Percentiles rank a stretch among this genome's conserved stretches.
phyloP scores from a whole-genome alignment of 2,888 invertebrate genomes.

The Drosophila quinaria region DNA sequence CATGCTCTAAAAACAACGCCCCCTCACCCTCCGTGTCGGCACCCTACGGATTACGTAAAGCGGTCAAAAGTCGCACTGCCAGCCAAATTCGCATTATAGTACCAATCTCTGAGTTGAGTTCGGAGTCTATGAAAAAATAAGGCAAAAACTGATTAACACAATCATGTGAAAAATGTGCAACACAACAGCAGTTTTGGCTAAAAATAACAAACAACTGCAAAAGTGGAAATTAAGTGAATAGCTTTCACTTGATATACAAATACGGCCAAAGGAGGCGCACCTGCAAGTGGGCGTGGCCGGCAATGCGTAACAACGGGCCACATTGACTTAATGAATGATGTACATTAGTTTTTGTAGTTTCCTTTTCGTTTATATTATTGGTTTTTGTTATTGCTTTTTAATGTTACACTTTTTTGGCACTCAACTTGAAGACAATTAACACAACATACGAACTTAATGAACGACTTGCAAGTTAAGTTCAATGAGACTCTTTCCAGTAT shows the following conservation, averaged over 20 bases:
- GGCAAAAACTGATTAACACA: slow-evolving; percentile 72
- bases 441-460: slow-evolving; percentile 3
- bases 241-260: slow-evolving; percentile 75
- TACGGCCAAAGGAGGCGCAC: slow-evolving; percentile 42
- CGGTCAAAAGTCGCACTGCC: slow-evolving; percentile 51
- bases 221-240: slow-evolving; percentile 66
- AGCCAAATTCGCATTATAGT: slow-evolving; percentile 56
- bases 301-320: slow-evolving; percentile 58
- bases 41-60: slow-evolving; percentile 53
- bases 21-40: background rate
- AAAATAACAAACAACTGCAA: slow-evolving; percentile 58
- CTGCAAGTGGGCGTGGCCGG: slow-evolving; percentile 52
- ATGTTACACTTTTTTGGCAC: slow-evolving; percentile 19
- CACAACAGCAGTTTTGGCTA: slow-evolving; percentile 55
- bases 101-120: slow-evolving; percentile 9
- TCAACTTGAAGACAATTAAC: slow-evolving; percentile 8
- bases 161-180: slow-evolving; percentile 77
- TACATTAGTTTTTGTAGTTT: slow-evolving; percentile 25
- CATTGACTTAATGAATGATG: slow-evolving; percentile 38
- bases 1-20: slow-evolving; percentile 14
- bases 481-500: slow-evolving; percentile 1
- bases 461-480: slow-evolving; percentile 6
- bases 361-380: slow-evolving; percentile 5
- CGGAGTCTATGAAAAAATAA: slow-evolving; percentile 35
- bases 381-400: slow-evolving; percentile 7